Evolutionary conservation across 2,888 invertebrate genomes (phyloP), one percentile per base, ranked within the genome.

Genomic region (Myathropa florea): DNA sequence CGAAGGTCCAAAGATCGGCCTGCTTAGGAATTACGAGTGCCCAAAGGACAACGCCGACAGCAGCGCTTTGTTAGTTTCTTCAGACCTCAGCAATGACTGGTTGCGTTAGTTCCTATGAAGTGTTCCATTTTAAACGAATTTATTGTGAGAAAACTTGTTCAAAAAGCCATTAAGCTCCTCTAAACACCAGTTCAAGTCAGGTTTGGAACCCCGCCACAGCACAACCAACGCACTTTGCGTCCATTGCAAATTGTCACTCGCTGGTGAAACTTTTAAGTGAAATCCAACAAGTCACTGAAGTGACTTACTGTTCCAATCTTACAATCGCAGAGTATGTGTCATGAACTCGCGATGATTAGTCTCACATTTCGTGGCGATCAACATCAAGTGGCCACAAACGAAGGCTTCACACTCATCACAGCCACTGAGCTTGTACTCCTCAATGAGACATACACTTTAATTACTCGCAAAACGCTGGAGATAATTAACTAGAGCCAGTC

Each of bases 401-500:
- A 46, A 12, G 46, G 18, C 18, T 46, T 46, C 46, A 18, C 46
- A 46, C 46, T 18, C 46, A 18, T 46, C 46, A 18, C 46, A 46
- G 46, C 33, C 46, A 46, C 18, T n/a, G 39, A 39, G 39, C 39
- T 39, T 39, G 14, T 39, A 6, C 46, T 46, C 18, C 18, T 46
- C 18, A 61, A 28, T 30, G 4, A 59, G 18, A 9, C 30, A 21
- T 18, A 28, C 4, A 61, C 28, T 18, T 61, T 64, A 75, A 75
- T 39, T 36, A n/a, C 63, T 53, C 53, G 36, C 55, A 39, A 36
- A 64, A 30, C 24, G 14, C 24, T 24, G 24, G 24, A 4, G 63
- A 63, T 73, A 73, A 63, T 64, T 73, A 53, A 24, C 18, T 4
- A 36, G 12, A 73, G 36, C 55, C 55, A 18, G 4, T 46, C 18